Evolutionary conservation across 2,888 invertebrate species (phyloP).

Genomic region (Ischnus inquisitorius): DNA sequence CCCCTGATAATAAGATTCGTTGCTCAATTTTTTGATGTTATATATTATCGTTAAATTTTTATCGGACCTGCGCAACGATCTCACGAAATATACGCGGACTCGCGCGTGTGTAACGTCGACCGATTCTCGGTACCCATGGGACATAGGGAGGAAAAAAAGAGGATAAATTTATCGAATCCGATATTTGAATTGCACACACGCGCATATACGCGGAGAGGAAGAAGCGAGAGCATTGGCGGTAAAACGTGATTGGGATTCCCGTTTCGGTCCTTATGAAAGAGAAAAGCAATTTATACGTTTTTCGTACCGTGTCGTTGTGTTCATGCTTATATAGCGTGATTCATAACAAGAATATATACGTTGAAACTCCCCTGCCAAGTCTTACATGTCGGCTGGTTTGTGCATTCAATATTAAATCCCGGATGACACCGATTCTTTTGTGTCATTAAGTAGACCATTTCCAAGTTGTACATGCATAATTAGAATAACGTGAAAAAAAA

Average conservation of each 20-base stretch:
- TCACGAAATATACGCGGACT: conserved; percentile 3
- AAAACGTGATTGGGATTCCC: conserved; percentile 37
- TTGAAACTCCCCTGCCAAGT: neutral
- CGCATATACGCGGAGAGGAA: neutral
- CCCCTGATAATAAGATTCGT: neutral
- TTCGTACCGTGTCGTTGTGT: conserved; percentile 48
- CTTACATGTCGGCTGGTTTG: neutral
- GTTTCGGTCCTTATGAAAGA: conserved; percentile 19
- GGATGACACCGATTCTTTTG: conserved; percentile 13
- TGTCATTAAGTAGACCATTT: neutral
- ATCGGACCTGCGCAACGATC: conserved; percentile 2
- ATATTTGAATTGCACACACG: conserved; percentile 1
- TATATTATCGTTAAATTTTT: neutral
- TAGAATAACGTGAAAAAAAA: no score
- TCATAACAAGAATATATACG: conserved; percentile 16
- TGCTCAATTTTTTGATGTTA: neutral
- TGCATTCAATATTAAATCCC: conserved; percentile 22
- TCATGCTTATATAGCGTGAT: conserved; percentile 1
- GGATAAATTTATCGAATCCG: conserved; percentile 15
- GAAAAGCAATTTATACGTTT: conserved; percentile 63
- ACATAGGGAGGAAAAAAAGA: neutral
- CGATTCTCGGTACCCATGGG: conserved; percentile 16
- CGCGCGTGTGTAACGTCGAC: neutral
- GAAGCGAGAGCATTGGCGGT: conserved; percentile 20
- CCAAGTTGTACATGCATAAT: no score